Base-by-base conservation (phyloP, 2,113 vertebrate species). In the Albula glossodonta region DNA sequence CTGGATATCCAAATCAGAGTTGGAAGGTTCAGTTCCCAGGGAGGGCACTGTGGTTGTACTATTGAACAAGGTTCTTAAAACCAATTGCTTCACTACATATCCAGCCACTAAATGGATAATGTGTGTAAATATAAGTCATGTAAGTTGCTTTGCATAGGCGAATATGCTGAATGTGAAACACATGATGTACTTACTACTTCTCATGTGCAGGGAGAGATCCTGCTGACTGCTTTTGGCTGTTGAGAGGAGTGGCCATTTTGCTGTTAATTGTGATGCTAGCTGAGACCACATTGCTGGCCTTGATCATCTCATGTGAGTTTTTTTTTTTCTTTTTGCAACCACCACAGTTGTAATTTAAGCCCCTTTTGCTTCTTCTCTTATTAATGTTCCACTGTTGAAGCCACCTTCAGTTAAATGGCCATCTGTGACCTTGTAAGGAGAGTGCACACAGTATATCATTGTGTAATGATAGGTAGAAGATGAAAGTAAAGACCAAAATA, bases 251-350 rank as follows among this genome's bases (percentile, higher is more conserved):
- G 63, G 48, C 13, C 41, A 25, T 84, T 85, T 17, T 83, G 51
- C 48, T 87, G 83, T 22, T 81, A 7, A 52, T 19, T 41, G 8
- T 87, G 31, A 3, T 83, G 31, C 41, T 81, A 10, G 15, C 81
- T 22, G 84, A 87, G 63, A 86, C 52, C 22, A 51, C 87, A 49
- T 56, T 89, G 51, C 80, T 86, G 50, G 50, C 60, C 53, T n/a
- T 66, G 66, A 63, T 22, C 52, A 11, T 51, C 12, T 74, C 74
- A 17, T 83, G 86, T 87, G 81, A 83, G 86, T 85, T 63, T 11
- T 31, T 66, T 81, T 6, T 81, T 22, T 78, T n/a, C 0, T 49
- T 22, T 12, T 83, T 84, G 25, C 13, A 82, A 66, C 74, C 53
- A 56, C 53, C 70, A 74, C n/a, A 74, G 70, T n/a, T n/a, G 4